phyloP scores from a whole-genome alignment of 2,113 vertebrate genomes.

The Oceanites oceanicus region DNA sequence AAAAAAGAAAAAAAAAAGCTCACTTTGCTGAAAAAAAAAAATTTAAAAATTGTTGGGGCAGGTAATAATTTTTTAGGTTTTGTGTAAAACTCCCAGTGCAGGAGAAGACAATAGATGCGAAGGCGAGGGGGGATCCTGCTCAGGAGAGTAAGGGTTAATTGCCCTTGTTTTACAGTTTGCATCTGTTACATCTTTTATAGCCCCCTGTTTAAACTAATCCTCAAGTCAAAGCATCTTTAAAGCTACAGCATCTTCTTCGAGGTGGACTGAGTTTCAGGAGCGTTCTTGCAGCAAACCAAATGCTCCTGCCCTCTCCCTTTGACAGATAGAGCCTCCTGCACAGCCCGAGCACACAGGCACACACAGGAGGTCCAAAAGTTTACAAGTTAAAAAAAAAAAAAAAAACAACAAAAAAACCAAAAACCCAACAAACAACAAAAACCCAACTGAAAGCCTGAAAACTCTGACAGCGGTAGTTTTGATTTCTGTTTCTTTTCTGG shows the following conservation, averaged over 20 bases:
- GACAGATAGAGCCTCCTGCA: conserved; percentile 76
- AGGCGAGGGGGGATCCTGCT: conserved; percentile 54
- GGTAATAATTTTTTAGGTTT: conserved; percentile 64
- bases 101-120: conserved; percentile 73
- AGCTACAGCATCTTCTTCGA: conserved; percentile 71
- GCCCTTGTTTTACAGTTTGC: conserved; percentile 84
- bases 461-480: conserved; percentile 66
- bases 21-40: background rate
- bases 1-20: background rate
- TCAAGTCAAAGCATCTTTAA: conserved; percentile 72
- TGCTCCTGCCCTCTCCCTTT: conserved; percentile 72
- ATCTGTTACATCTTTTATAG: conserved; percentile 88
- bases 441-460: conserved; percentile 43
- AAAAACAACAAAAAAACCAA: background rate
- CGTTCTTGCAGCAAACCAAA: conserved; percentile 53
- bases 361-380: conserved; percentile 69
- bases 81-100: conserved; percentile 53
- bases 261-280: conserved; percentile 66
- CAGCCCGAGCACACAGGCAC: conserved; percentile 24
- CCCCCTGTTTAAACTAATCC: conserved; percentile 82
- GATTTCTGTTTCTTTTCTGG: conserved; percentile 79
- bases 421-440: background rate
- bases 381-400: conserved; percentile 37
- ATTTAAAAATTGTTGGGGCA: conserved; percentile 16
- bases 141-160: conserved; percentile 80